These are phyloP conservation scores for Anseranas semipalmata DNA, from an alignment of 2,113 vertebrate species.

Conservation along the genomic window DNA sequence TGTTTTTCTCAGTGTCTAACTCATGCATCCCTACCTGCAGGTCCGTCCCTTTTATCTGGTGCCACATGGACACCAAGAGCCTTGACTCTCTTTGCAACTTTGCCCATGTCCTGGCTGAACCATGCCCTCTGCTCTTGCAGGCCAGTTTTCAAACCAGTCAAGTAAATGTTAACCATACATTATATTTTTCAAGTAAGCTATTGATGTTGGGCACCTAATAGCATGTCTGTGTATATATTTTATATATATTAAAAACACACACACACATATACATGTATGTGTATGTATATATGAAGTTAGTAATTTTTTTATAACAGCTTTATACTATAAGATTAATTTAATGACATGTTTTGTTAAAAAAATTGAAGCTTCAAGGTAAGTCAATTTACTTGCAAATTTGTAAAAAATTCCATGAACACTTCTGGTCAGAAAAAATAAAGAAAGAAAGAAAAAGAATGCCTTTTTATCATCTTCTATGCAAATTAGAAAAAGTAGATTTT, in stretches of 20 bases:
- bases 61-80: no score
- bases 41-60: background rate
- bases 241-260: background rate
- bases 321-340: background rate
- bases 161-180: background rate
- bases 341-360: background rate
- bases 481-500: background rate
- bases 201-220: background rate
- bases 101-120: background rate
- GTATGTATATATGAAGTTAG: background rate
- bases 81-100: background rate
- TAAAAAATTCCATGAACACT: background rate
- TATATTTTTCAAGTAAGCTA: background rate
- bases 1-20: background rate
- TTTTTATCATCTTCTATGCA: background rate
- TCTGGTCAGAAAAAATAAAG: background rate
- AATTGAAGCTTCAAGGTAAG: background rate
- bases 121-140: background rate
- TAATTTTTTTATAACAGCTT: background rate
- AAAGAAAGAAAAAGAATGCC: background rate
- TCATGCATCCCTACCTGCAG: background rate
- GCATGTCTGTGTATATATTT: background rate
- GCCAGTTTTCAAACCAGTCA: background rate
- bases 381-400: background rate
- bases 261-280: no score